Evolutionary conservation across 53 echinoderm and acorn worm genomes (phyloP).

Genomic region (Stichopus horrens): DNA sequence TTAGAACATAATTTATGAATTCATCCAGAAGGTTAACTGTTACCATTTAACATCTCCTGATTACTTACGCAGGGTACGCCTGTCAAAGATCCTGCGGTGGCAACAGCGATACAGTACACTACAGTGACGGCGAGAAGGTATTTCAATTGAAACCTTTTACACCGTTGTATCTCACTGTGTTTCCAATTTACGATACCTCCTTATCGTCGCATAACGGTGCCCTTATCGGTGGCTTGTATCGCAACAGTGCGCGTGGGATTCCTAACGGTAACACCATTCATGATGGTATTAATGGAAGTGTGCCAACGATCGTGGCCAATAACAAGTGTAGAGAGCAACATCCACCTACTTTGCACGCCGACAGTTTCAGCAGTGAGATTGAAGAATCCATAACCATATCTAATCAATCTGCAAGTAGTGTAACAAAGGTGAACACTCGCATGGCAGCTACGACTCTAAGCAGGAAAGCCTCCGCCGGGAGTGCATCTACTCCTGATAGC

Average conservation of each 20-base stretch:
- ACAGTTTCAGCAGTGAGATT: conserved; percentile 44
- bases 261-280: conserved; percentile 11
- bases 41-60: no score
- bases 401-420: conserved; percentile 85
- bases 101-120: conserved; percentile 81
- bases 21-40: no score
- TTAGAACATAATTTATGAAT: no score
- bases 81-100: conserved; percentile 88
- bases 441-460: conserved; percentile 50
- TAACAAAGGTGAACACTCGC: conserved; percentile 84
- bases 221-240: conserved; percentile 22
- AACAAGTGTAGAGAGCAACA: not conserved
- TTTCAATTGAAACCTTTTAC: conserved; percentile 93
- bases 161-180: conserved; percentile 89
- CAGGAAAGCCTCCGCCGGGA: conserved; percentile 61
- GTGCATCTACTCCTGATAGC: conserved; percentile 9
- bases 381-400: conserved; percentile 79
- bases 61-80: conserved; percentile 64
- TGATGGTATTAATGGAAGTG: conserved; percentile 49
- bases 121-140: conserved; percentile 80
- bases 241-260: conserved; percentile 41
- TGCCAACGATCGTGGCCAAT: conserved; percentile 30
- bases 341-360: conserved; percentile 8
- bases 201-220: conserved; percentile 22
- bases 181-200: conserved; percentile 56